Evolutionary conservation across 1,140 invertebrate species (phyloP).

Genomic region (Colletes latitarsis): DNA sequence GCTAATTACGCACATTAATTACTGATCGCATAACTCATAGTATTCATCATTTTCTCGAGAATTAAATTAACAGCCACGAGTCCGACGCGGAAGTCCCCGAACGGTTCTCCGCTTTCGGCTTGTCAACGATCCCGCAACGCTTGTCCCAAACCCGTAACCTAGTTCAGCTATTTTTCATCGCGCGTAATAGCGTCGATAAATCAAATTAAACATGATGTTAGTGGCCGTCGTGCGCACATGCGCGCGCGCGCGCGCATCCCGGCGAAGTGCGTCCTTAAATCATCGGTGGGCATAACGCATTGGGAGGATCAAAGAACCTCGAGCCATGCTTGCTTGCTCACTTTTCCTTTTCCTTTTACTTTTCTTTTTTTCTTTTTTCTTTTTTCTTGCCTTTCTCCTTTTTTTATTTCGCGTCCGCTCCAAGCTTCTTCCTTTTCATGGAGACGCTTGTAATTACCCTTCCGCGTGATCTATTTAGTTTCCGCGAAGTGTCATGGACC

Average conservation of each 20-base stretch:
- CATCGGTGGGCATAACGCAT: constrained; percentile 78
- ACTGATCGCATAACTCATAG: constrained; percentile 33
- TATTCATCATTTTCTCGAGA: constrained; percentile 36
- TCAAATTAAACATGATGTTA: constrained; percentile 75
- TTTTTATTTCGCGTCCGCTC: constrained; percentile 8
- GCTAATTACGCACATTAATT: constrained; percentile 38
- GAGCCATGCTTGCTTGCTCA: constrained; percentile 55
- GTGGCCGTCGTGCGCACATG: constrained; percentile 32
- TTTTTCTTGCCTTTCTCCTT: not conserved
- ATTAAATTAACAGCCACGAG: constrained; percentile 35
- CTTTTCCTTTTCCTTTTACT: constrained; percentile 65
- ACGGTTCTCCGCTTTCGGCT: constrained; percentile 40
- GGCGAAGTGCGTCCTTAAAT: constrained; percentile 70
- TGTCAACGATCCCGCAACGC: constrained; percentile 46
- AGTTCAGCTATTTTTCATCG: constrained; percentile 75
- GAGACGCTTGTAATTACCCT: constrained; percentile 76
- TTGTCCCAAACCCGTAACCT: constrained; percentile 59
- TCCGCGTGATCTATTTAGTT: constrained; percentile 77
- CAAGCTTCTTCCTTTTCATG: constrained; percentile 56
- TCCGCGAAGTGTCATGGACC: constrained; percentile 71
- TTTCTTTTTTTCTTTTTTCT: constrained; percentile 68
- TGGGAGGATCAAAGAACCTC: constrained; percentile 78
- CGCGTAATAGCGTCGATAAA: constrained; percentile 73
- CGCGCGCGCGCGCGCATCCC: constrained; percentile 48
- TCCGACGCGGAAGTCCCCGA: constrained; percentile 37